Evolutionary conservation across 2,113 vertebrate species (phyloP), one percentile per base, ranked within the genome.

Genomic region (Ranitomeya variabilis): DNA sequence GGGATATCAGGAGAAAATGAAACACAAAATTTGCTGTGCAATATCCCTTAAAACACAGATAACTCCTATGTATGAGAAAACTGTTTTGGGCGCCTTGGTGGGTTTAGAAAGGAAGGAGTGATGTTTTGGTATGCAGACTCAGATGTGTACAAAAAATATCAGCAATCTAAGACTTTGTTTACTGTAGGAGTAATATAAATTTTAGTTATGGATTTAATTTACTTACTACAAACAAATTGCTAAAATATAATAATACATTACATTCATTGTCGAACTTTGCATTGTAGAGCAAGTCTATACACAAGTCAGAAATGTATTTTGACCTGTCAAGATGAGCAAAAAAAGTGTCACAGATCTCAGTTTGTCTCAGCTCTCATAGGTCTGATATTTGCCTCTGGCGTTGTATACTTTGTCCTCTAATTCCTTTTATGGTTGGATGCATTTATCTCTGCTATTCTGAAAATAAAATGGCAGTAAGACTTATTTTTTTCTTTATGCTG

Each of bases 271-370:
- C 23, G 31, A 74, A 31, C 15, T 37, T 73, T 7, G 69, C 45
- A 6, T 18, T 74, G 15, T 45, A 8, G 0, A 15, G 7, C 14
- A 45, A 10, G 45, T 45, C 71, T 74, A 74, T 26, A 74, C 23
- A 6, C 31, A 73, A 37, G 71, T 74, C 71, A 74, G 71, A 74
- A 18, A 74, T 45, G 45, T 74, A 2, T 45, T 31, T 73, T 74
- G 71, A 74, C 71, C 71, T 74, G 71, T 74, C 71, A 74, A 37
- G 31, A 74, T 45, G 71, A 7, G 45, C 71, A 31, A 74, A 69
- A 71, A 45, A 74, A 13, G 71, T 45, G 31, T 74, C 71, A 71
- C 26, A 45, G 71, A 15, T 74, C 71, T 45, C 31, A 74, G 26
- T 69, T 69, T 69, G n/a, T 26, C n/a, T 69, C 66, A 26, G 26